phyloP scores from a whole-genome alignment of 2,888 invertebrate species.

The Drosophila fungiperda region DNA sequence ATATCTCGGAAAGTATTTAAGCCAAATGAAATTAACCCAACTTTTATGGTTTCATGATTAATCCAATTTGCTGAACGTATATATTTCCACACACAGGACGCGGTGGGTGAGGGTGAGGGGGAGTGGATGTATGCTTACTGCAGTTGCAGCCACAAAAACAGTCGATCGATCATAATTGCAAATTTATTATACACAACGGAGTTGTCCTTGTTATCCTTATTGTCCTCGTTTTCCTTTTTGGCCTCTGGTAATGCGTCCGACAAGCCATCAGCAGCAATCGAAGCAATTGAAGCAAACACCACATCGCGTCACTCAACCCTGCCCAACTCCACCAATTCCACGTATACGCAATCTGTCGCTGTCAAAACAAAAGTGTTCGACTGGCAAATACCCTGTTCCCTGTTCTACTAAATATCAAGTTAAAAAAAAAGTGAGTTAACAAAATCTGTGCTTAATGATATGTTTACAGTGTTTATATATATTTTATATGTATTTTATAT shows the following conservation, averaged over 20 bases:
- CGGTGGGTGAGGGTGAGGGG: not conserved
- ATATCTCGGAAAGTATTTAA: constrained; percentile 64
- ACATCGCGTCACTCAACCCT: not conserved
- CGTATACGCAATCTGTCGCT: constrained; percentile 34
- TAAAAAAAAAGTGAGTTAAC: not conserved
- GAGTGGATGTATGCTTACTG: not conserved
- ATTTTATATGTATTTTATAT: not conserved
- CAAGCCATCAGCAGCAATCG: constrained; percentile 11
- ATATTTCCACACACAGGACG: constrained; percentile 39
- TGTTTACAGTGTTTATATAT: not conserved
- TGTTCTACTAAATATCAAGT: not conserved
- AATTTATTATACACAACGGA: constrained; percentile 77
- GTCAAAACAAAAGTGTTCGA: not conserved
- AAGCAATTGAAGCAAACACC: not conserved
- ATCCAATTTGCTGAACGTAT: constrained; percentile 77
- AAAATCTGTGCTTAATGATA: not conserved
- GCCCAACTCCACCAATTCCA: too few species aligned
- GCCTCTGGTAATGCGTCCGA: constrained; percentile 7
- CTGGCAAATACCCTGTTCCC: not conserved
- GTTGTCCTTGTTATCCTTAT: constrained; percentile 39
- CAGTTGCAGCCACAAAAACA: constrained; percentile 31
- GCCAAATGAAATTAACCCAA: constrained; percentile 78
- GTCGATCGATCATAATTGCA: constrained; percentile 74
- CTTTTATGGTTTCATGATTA: constrained; percentile 78
- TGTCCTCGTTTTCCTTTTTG: constrained; percentile 1